These are phyloP conservation scores for Pyrocoelia pectoralis DNA, from an alignment of 2,888 invertebrate species.

Conservation along the genomic window DNA sequence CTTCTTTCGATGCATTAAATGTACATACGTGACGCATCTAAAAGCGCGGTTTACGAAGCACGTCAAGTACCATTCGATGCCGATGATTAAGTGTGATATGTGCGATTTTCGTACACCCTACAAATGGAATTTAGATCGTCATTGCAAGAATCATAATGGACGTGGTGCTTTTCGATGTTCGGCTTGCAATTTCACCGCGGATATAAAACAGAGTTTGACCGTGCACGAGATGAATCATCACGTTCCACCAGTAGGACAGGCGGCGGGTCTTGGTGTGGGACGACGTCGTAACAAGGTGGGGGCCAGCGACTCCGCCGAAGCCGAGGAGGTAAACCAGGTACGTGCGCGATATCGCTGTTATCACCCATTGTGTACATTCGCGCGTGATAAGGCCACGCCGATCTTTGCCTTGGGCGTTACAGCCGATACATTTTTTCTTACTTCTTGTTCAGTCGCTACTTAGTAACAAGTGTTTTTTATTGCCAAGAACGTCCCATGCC, in stretches of 20 bases:
- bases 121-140: constrained; percentile 93
- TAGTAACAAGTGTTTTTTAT: constrained; percentile 34
- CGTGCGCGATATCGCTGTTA: constrained; percentile 38
- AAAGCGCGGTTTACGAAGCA: constrained; percentile 91
- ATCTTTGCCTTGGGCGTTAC: constrained; percentile 43
- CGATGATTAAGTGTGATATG: constrained; percentile 91
- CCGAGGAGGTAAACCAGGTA: constrained; percentile 54
- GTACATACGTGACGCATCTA: constrained; percentile 91
- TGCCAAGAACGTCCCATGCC: constrained; percentile 10
- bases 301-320: constrained; percentile 69
- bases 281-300: constrained; percentile 78
- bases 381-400: constrained; percentile 41
- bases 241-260: constrained; percentile 79
- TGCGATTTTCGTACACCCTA: constrained; percentile 94
- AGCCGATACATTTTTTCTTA: constrained; percentile 36
- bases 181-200: constrained; percentile 89
- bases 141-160: constrained; percentile 91
- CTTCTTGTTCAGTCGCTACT: constrained; percentile 37
- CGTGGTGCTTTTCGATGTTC: constrained; percentile 84
- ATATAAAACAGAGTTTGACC: constrained; percentile 90
- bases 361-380: constrained; percentile 39
- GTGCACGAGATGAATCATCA: constrained; percentile 93
- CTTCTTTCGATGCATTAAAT: constrained; percentile 88
- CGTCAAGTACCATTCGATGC: constrained; percentile 93
- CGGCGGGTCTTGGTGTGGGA: constrained; percentile 64